phyloP scores from a whole-genome alignment of 2,113 vertebrate species.

The Melanerpes aurifrons region DNA sequence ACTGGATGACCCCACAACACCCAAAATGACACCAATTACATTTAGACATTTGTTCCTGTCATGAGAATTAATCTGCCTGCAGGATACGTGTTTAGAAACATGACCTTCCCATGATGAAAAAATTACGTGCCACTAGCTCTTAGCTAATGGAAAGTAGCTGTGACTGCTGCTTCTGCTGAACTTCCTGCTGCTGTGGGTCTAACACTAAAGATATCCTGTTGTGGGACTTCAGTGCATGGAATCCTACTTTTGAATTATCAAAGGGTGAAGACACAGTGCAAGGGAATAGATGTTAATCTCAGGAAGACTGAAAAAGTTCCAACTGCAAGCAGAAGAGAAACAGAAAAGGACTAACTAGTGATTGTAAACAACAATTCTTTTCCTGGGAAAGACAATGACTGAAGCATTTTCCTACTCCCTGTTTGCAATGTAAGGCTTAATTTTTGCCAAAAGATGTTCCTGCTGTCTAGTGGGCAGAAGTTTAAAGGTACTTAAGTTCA shows the following conservation, averaged over 20 bases:
- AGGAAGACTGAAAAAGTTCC: background rate
- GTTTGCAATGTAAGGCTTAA: background rate
- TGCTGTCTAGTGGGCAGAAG: background rate
- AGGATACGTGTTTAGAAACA: background rate
- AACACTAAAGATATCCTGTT: background rate
- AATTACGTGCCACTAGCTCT: background rate
- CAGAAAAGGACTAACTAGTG: background rate
- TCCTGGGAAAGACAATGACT: background rate
- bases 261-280: background rate
- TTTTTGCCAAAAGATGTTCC: background rate
- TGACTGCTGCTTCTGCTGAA: background rate
- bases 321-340: background rate
- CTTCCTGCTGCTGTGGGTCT: background rate
- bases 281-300: background rate
- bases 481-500: background rate
- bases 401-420: background rate
- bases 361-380: background rate
- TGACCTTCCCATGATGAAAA: rapidly evolving
- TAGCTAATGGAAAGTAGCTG: background rate
- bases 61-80: background rate
- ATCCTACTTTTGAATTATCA: background rate
- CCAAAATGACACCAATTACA: background rate
- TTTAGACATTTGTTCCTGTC: background rate
- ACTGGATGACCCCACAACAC: rapidly evolving
- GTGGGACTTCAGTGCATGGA: rapidly evolving